Conservation (phyloP, 64 coral and sea anemone genomes). For the Porites lutea region DNA sequence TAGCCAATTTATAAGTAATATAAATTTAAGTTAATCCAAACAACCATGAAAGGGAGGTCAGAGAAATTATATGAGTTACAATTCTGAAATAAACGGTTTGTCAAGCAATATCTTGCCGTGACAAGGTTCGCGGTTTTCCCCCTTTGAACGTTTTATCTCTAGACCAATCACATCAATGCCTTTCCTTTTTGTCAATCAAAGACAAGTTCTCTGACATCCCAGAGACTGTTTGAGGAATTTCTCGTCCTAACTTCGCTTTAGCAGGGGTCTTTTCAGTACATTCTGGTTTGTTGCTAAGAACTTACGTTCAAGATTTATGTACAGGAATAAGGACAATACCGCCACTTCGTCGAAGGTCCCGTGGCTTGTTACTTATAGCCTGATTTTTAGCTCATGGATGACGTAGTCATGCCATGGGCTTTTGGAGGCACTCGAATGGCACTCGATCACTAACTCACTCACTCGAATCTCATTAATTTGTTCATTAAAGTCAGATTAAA, state of each 20-base stretch:
- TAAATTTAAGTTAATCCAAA: too few species aligned
- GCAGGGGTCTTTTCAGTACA: background rate
- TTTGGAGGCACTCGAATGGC: too few species aligned
- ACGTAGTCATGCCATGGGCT: too few species aligned
- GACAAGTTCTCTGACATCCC: too few species aligned
- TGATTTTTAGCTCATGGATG: too few species aligned
- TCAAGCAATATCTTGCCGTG: constrained; percentile 9
- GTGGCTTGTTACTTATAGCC: too few species aligned
- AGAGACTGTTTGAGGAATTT: constrained; percentile 3
- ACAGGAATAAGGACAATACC: constrained; percentile 21
- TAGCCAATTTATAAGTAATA: too few species aligned
- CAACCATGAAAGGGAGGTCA: too few species aligned
- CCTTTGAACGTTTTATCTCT: constrained; percentile 18
- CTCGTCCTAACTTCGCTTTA: background rate
- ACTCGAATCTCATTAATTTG: too few species aligned
- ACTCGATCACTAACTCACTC: too few species aligned
- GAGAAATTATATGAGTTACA: constrained; percentile 19
- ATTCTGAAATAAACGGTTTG: constrained; percentile 21
- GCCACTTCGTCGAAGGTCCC: constrained; percentile 17
- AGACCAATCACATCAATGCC: constrained; percentile 5
- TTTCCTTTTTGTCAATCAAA: constrained; percentile 16
- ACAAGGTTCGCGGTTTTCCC: constrained; percentile 8
- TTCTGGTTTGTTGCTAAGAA: constrained; percentile 8
- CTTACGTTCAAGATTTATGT: constrained; percentile 8
- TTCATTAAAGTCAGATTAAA: too few species aligned